These are phyloP conservation scores for Ammodytes marinus DNA, from an alignment of 2,113 vertebrate species.

Conservation along the genomic window DNA sequence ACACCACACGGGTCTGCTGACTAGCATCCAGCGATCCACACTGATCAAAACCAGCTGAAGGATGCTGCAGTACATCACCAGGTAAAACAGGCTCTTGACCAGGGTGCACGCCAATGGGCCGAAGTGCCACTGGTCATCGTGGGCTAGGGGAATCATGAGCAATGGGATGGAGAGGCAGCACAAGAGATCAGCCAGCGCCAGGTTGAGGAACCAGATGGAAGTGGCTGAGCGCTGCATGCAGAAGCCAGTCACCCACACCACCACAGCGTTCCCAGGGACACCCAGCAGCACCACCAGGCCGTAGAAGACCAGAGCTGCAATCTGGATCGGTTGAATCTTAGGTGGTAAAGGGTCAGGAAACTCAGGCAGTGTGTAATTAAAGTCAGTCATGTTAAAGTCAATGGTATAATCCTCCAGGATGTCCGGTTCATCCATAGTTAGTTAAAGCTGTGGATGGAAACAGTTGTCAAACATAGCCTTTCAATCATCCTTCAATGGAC, in stretches of 20 bases:
- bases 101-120: slow-evolving; percentile 84
- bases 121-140: slow-evolving; percentile 85
- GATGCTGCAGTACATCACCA: slow-evolving; percentile 91
- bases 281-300: slow-evolving; percentile 86
- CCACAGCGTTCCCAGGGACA: slow-evolving; percentile 86
- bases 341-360: accelerated
- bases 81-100: slow-evolving; percentile 80
- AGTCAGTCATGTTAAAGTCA: accelerated
- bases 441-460: slow-evolving; percentile 18
- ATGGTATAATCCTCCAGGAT: accelerated
- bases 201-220: slow-evolving; percentile 90
- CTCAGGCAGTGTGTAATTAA: accelerated
- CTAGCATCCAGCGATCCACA: slow-evolving; percentile 86
- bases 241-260: slow-evolving; percentile 87
- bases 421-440: slow-evolving; percentile 51
- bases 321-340: slow-evolving; percentile 43
- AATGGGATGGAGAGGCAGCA: slow-evolving; percentile 90
- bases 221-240: slow-evolving; percentile 83
- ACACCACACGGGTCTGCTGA: slow-evolving; percentile 84
- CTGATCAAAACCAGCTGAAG: slow-evolving; percentile 89
- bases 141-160: slow-evolving; percentile 80
- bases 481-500: background rate
- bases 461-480: background rate
- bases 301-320: slow-evolving; percentile 78
- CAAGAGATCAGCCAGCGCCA: slow-evolving; percentile 88